These are phyloP conservation scores for Pseudachorutes palmiensis DNA, from an alignment of 1,140 invertebrate genomes.

Conservation along the genomic window DNA sequence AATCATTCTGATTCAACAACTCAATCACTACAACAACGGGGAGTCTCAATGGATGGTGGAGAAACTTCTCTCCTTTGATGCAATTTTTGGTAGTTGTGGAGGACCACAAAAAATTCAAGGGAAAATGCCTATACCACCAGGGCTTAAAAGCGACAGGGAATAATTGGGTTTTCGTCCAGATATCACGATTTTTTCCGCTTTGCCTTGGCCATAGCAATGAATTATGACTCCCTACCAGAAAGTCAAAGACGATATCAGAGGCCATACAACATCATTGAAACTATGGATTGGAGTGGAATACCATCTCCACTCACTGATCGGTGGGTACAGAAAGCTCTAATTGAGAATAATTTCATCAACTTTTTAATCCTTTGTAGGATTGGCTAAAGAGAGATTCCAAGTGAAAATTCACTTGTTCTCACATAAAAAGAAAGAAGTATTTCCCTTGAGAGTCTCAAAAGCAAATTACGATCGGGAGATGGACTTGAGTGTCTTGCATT, in stretches of 20 bases:
- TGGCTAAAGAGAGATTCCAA: neutral
- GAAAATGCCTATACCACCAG: neutral
- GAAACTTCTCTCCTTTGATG: neutral
- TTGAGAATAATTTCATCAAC: neutral
- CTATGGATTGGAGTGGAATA: neutral
- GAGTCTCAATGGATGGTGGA: neutral
- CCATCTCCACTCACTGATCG: neutral
- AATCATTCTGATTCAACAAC: neutral
- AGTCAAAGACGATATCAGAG: neutral
- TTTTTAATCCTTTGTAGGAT: neutral
- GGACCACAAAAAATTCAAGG: neutral
- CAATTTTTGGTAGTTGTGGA: neutral
- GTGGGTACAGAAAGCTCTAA: neutral
- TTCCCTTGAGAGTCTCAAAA: neutral
- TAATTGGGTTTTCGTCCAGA: neutral
- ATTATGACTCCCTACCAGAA: neutral
- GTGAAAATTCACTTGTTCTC: neutral
- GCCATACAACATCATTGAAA: neutral
- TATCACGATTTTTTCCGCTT: neutral
- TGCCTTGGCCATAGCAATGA: neutral
- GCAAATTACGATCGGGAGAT: neutral
- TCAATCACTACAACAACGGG: neutral
- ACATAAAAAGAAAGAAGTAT: neutral
- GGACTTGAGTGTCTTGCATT: too few relatives aligned
- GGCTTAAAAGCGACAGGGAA: neutral